A percentile compares a stretch with the other conserved stretches of the same genome.
phyloP scores from a whole-genome alignment of 2,113 vertebrate genomes.

The Manacus vitellinus region DNA sequence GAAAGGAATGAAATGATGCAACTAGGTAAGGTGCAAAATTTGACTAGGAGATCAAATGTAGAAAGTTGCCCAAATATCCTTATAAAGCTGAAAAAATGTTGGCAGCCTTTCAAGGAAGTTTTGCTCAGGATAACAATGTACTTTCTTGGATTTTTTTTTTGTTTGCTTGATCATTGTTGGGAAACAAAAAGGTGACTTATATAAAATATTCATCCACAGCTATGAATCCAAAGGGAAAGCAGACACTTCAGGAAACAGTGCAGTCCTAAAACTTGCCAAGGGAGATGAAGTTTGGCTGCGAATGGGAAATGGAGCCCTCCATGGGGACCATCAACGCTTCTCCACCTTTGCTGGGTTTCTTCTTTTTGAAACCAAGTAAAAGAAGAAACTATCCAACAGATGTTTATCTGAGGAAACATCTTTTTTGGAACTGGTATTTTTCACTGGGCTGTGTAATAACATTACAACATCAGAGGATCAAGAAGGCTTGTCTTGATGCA shows the following conservation, averaged over 20 bases:
- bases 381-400: neutral
- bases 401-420: neutral
- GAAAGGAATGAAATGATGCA: neutral
- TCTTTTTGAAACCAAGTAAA: conserved; percentile 83
- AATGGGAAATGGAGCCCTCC: conserved; percentile 83
- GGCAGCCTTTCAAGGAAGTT: neutral
- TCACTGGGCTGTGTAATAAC: conserved; percentile 5
- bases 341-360: conserved; percentile 85
- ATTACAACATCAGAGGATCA: neutral
- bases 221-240: conserved; percentile 84
- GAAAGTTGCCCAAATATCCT: neutral
- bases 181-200: neutral
- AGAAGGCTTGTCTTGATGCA: neutral
- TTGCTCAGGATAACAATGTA: neutral
- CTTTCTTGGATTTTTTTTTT: neutral
- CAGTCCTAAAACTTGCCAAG: conserved; percentile 81
- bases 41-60: neutral
- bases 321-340: conserved; percentile 84
- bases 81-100: neutral
- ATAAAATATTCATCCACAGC: conserved; percentile 58
- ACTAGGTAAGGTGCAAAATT: neutral
- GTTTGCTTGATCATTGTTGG: neutral
- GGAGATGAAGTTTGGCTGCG: conserved; percentile 85
- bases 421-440: neutral
- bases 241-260: conserved; percentile 83